A percentile compares a stretch with the other conserved stretches of the same genome.
phyloP scores from a whole-genome alignment of 2,888 invertebrate species.

The Pristionchus entomophagus region DNA sequence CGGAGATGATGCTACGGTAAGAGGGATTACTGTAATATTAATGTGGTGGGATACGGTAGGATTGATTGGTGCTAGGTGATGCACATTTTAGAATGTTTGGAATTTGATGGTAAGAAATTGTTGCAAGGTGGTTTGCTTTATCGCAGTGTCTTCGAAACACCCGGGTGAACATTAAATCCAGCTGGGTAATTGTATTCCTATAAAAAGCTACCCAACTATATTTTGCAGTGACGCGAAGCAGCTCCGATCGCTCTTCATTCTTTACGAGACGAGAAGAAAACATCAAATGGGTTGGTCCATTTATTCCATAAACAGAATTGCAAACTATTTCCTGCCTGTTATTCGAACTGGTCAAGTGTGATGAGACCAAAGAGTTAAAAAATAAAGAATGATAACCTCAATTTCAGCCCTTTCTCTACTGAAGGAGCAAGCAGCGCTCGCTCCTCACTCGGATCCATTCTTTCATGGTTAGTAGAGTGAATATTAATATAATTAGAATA shows the following conservation, averaged over 20 bases:
- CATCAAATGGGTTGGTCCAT: constrained; percentile 83
- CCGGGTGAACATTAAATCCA: too few species aligned
- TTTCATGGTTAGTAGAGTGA: constrained; percentile 83
- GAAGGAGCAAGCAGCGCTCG: constrained; percentile 81
- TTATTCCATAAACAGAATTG: too few species aligned
- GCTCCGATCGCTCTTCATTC: constrained; percentile 88
- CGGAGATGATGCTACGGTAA: constrained; percentile 89
- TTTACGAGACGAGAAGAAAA: constrained; percentile 94
- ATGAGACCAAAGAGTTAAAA: too few species aligned
- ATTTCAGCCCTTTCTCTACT: constrained; percentile 87
- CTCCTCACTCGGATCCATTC: constrained; percentile 82
- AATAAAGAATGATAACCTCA: too few species aligned
- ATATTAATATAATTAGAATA: background rate
- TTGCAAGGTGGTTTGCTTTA: too few species aligned
- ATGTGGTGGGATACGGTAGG: too few species aligned
- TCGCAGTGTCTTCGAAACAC: too few species aligned
- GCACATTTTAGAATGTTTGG: too few species aligned
- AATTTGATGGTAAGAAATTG: too few species aligned
- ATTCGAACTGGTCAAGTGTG: too few species aligned
- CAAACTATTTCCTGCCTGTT: too few species aligned
- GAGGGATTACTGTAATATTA: constrained; percentile 77
- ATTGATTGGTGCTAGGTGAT: background rate
- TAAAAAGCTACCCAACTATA: background rate
- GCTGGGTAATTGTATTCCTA: background rate
- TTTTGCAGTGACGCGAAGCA: constrained; percentile 14